A percentile compares a stretch with the other conserved stretches of the same genome.
phyloP scores from a whole-genome alignment of 2,888 invertebrate species.

The Hirtodrosophila duncani region DNA sequence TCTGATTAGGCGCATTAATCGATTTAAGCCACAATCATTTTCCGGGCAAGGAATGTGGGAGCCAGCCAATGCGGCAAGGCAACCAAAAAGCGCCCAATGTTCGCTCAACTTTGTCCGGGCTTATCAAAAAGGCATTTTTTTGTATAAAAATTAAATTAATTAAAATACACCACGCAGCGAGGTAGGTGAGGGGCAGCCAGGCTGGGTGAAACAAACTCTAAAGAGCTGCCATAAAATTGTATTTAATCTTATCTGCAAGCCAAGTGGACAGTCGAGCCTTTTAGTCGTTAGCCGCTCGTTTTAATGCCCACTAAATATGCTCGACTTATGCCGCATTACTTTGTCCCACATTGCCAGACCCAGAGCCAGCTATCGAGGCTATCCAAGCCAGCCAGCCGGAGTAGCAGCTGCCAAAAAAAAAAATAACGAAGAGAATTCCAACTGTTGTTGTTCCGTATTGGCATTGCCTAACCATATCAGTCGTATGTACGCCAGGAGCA shows the following conservation, averaged over 20 bases:
- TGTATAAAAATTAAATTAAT: constrained; percentile 77
- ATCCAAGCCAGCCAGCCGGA: constrained; percentile 30
- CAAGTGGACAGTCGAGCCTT: constrained; percentile 69
- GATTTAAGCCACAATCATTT: constrained; percentile 76
- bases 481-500: not conserved
- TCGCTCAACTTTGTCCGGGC: constrained; percentile 50
- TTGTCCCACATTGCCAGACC: constrained; percentile 17
- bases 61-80: constrained; percentile 38
- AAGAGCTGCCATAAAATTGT: constrained; percentile 76
- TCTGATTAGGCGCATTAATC: constrained; percentile 76
- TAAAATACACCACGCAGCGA: constrained; percentile 74
- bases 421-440: no score
- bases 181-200: constrained; percentile 24
- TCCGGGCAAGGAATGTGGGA: constrained; percentile 58
- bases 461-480: constrained; percentile 23
- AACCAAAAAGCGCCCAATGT: constrained; percentile 3
- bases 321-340: constrained; percentile 64
- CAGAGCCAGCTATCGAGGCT: constrained; percentile 17
- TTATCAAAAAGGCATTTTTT: constrained; percentile 69
- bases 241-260: constrained; percentile 72
- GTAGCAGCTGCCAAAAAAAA: constrained; percentile 20
- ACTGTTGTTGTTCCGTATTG: constrained; percentile 22
- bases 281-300: constrained; percentile 48
- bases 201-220: constrained; percentile 44
- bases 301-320: constrained; percentile 61